phyloP scores from a whole-genome alignment of 2,888 invertebrate species.

The Pardosa pseudoannulata region DNA sequence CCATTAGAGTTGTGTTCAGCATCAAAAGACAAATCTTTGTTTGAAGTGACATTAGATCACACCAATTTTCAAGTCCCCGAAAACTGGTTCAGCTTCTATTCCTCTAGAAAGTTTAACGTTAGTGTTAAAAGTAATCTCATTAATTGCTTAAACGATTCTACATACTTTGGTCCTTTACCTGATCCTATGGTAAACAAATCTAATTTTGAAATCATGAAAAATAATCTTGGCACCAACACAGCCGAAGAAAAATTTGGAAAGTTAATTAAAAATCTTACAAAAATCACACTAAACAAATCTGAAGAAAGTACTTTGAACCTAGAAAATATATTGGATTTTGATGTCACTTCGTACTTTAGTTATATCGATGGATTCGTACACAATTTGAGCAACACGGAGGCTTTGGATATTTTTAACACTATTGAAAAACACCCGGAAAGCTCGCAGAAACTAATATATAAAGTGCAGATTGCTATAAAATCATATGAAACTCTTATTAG shows the following conservation, averaged over 20 bases:
- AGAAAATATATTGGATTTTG: neutral
- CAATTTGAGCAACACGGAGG: neutral
- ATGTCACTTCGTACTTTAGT: neutral
- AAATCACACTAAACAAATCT: no score
- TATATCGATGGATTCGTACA: neutral
- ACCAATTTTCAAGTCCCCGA: neutral
- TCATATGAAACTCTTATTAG: neutral
- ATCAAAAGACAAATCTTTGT: conserved; percentile 13
- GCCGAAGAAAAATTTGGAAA: neutral
- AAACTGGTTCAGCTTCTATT: conserved; percentile 22
- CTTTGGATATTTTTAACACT: neutral
- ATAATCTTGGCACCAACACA: neutral
- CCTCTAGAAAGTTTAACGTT: conserved; percentile 14
- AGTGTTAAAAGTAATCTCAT: neutral
- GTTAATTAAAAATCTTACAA: neutral
- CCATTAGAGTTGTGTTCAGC: conserved; percentile 7
- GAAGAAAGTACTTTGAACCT: neutral
- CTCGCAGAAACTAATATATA: neutral
- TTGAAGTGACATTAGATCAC: conserved; percentile 18
- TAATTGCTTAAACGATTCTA: neutral
- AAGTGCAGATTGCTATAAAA: neutral
- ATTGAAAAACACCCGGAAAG: neutral
- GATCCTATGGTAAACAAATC: conserved; percentile 2
- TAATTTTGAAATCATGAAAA: neutral
- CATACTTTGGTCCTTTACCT: conserved; percentile 5